Conservation (phyloP, 2,113 vertebrate species). For the Peromyscus polionotus region DNA sequence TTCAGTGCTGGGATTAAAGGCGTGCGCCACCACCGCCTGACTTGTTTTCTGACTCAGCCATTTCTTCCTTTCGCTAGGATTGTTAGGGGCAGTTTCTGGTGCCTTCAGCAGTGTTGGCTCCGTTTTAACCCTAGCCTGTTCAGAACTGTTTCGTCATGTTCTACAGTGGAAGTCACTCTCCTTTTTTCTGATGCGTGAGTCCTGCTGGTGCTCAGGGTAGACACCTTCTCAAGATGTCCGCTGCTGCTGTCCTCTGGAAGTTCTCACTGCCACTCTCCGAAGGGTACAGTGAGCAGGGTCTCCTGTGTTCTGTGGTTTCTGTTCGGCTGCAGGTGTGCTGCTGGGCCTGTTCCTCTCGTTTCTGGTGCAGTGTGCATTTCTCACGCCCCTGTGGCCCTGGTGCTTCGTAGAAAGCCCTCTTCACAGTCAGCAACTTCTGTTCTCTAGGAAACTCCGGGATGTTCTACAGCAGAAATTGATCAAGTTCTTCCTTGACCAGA, state of each 20-base stretch:
- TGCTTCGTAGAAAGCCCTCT: not conserved
- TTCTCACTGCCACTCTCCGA: too few species aligned
- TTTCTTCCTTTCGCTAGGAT: not conserved
- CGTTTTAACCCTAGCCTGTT: not conserved
- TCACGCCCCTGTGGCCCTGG: not conserved
- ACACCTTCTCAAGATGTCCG: not conserved
- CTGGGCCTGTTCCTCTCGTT: not conserved
- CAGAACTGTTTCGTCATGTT: not conserved
- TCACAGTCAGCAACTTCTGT: not conserved
- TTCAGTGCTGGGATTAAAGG: not conserved
- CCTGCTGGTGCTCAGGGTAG: not conserved
- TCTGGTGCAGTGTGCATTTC: not conserved
- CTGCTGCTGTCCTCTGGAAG: not conserved
- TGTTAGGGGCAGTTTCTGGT: too few species aligned
- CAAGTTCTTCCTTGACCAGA: conserved; percentile 97
- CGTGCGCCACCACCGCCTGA: fast-evolving
- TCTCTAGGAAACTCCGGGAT: conserved; percentile 94
- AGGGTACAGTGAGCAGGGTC: fast-evolving
- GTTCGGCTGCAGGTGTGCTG: not conserved
- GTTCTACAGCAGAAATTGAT: conserved; percentile 96
- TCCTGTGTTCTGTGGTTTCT: not conserved
- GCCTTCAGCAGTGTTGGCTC: not conserved
- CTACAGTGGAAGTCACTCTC: too few species aligned
- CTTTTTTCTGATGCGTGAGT: not conserved
- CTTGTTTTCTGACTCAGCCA: not conserved